These are phyloP conservation scores for Leptinotarsa tumamoca DNA, from an alignment of 2,888 invertebrate species.

Conservation along the genomic window DNA sequence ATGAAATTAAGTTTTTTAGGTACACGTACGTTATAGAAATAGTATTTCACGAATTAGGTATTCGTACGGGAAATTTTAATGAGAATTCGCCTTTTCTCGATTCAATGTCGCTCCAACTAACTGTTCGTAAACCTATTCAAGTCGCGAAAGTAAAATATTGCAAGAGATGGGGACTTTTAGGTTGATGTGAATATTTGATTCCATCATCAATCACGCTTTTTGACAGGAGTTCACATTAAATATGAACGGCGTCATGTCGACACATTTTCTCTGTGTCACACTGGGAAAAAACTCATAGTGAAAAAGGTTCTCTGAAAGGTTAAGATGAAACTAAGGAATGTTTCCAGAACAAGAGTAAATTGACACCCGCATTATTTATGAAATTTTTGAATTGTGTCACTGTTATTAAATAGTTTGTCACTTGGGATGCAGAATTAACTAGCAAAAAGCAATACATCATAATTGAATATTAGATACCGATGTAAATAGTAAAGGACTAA, in stretches of 20 bases:
- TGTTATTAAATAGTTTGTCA: no score
- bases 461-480: no score
- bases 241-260: conserved; percentile 1
- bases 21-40: not conserved
- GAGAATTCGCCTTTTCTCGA: not conserved
- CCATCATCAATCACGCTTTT: not conserved
- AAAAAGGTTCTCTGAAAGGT: not conserved
- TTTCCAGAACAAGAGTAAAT: no score
- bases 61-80: not conserved
- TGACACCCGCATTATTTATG: no score
- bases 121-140: not conserved
- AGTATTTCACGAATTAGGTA: not conserved
- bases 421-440: no score
- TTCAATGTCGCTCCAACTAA: conserved; percentile 4
- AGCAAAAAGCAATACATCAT: no score
- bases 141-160: not conserved
- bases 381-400: no score
- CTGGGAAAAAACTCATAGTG: not conserved
- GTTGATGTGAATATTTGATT: conserved; percentile 14
- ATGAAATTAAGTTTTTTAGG: not conserved
- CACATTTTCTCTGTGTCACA: not conserved
- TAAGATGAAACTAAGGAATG: no score
- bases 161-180: not conserved
- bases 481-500: no score
- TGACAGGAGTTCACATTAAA: conserved; percentile 8